A percentile compares a stretch with the other conserved stretches of the same genome.
Conservation (phyloP, 2,888 invertebrate genomes). For the Galerucella nymphaeae region DNA sequence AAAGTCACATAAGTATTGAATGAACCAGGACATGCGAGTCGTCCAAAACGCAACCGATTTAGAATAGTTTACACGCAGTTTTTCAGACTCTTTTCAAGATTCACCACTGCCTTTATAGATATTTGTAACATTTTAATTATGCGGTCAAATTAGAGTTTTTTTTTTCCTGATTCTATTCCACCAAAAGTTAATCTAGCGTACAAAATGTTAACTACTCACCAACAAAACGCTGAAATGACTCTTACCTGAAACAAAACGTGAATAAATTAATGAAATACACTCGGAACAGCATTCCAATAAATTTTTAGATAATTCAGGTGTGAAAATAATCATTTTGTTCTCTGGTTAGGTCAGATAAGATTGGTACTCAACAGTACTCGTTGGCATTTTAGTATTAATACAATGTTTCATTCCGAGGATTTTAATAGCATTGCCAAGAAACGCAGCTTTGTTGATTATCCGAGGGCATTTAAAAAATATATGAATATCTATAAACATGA, state of each 20-base stretch:
- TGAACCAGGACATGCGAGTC: no score
- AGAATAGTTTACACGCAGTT: no score
- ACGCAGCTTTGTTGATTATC: not conserved
- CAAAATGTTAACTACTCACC: not conserved
- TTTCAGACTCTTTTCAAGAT: no score
- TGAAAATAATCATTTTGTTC: constrained; percentile 32
- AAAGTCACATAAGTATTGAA: no score
- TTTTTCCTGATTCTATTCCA: no score
- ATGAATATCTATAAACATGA: not conserved
- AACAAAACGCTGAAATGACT: not conserved
- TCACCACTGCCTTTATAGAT: no score
- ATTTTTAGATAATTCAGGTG: constrained; percentile 32
- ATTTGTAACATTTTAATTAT: no score
- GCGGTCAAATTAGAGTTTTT: no score
- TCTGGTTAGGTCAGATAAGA: constrained; percentile 28
- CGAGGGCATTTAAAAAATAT: not conserved
- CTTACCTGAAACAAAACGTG: constrained; percentile 30
- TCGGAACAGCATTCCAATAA: constrained; percentile 25
- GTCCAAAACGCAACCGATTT: no score
- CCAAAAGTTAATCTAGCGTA: not conserved
- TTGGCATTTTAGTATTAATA: constrained; percentile 23
- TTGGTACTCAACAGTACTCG: constrained; percentile 22
- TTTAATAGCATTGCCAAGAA: not conserved
- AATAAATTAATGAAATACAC: constrained; percentile 26
- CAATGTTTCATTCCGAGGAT: constrained; percentile 5